phyloP scores from a whole-genome alignment of 2,888 invertebrate genomes.

The Galerucella nymphaeae region DNA sequence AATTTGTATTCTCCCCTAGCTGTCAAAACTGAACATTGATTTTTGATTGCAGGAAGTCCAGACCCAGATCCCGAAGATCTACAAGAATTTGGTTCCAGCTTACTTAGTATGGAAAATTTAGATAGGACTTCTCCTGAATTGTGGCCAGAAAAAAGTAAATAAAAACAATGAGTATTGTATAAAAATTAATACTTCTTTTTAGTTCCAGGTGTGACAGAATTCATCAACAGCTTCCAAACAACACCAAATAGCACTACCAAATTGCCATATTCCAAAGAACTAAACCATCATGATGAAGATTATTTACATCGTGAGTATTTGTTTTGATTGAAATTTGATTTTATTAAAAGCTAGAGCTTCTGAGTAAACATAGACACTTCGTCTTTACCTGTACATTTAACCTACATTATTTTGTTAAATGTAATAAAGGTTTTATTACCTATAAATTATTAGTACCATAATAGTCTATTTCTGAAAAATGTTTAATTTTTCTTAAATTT shows the following conservation, averaged over 20 bases:
- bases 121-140: conserved; percentile 95
- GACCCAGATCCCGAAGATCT: conserved; percentile 53
- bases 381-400: too few species aligned
- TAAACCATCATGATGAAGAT: conserved; percentile 78
- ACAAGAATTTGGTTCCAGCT: conserved; percentile 73
- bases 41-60: conserved; percentile 44
- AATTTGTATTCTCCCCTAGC: conserved; percentile 29
- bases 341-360: too few species aligned
- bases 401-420: too few species aligned
- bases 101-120: conserved; percentile 89
- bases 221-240: conserved; percentile 72
- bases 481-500: background rate
- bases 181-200: conserved; percentile 40
- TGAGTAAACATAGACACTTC: too few species aligned
- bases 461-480: background rate
- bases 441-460: background rate
- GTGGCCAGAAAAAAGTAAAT: conserved; percentile 94
- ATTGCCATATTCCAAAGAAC: conserved; percentile 76
- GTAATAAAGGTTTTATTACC: too few species aligned
- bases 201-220: conserved; percentile 93
- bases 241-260: conserved; percentile 70
- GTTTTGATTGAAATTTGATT: too few species aligned
- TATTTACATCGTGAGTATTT: conserved; percentile 80
- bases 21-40: conserved; percentile 46
- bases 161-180: conserved; percentile 1